A percentile compares a stretch with the other conserved stretches of the same genome.
phyloP scores from a whole-genome alignment of 1,140 invertebrate species.

The Brachionus rotundiformis region DNA sequence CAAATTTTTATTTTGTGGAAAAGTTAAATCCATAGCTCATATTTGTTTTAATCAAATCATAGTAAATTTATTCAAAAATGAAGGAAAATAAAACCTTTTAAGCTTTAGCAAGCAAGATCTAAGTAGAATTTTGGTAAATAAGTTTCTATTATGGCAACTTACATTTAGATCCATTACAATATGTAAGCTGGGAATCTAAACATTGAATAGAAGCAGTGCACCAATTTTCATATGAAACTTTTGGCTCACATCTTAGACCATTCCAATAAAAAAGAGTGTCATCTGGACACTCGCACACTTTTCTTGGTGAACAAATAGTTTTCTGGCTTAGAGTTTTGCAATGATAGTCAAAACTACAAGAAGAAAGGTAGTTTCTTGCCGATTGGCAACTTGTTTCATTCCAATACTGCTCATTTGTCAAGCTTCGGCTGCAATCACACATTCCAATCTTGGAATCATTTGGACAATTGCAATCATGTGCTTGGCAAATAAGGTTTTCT shows the following conservation, averaged over 20 bases:
- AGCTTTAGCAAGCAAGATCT: no score
- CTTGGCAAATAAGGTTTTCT: not conserved
- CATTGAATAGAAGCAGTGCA: not conserved
- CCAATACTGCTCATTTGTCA: not conserved
- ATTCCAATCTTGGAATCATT: not conserved
- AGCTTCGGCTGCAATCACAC: not conserved
- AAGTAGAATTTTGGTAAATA: no score
- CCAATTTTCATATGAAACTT: not conserved
- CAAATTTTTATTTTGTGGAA: no score
- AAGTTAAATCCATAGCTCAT: no score
- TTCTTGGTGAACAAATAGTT: not conserved
- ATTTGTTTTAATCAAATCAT: no score
- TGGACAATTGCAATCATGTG: constrained; percentile 13
- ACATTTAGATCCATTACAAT: not conserved
- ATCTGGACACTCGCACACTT: not conserved
- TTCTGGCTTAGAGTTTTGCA: not conserved
- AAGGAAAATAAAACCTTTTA: no score
- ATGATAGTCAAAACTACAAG: not conserved
- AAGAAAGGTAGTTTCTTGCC: not conserved
- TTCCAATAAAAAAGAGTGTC: not conserved
- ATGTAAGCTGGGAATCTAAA: not conserved
- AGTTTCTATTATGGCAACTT: no score
- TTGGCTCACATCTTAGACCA: not conserved
- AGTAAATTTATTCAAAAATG: no score
- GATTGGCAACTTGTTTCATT: not conserved